Evolutionary conservation across 2,888 invertebrate species (phyloP), one percentile per base, ranked within the genome.

Genomic region (Hirtodrosophila cameraria): DNA sequence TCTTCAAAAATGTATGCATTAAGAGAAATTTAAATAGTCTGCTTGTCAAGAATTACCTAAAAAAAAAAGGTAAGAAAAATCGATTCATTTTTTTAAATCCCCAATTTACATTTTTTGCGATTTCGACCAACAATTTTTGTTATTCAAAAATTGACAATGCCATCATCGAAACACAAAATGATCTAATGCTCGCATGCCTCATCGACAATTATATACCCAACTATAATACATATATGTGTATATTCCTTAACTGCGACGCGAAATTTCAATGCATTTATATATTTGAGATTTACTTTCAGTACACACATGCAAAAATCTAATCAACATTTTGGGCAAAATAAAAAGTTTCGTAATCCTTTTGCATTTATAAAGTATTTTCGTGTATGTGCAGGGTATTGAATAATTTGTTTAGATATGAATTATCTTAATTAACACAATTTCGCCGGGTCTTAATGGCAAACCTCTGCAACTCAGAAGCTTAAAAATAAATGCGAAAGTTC

Each of bases 201-300:
- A 82, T 82, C 82, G 81, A 73, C 75, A 72, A 78, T 78, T 81
- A 78, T 82, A 80, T 31, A 54, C 41, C 33, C 60, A 75, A 65
- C 49, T 63, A 68, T 60, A 45, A n/a, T 43, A 33, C 31, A 46
- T 13, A 46, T 23, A 42, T 69, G 58, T 54, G 53, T 43, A 58
- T 58, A 54, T 78, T 60, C 61, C 73, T 59, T 54, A 64, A 69
- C 63, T 85, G 76, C 80, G 80, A 50, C 79, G 86, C 67, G 65
- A 70, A 73, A 69, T 75, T 52, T 41, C 31, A 57, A 60, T 80
- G 86, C 83, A 85, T 50, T 79, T 70, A 43, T 61, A 43, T 61
- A 81, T 82, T 71, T 65, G 72, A 85, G 79, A 71, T 78, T 82
- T 78, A 62, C 43, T 55, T 64, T 79, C 31, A 45, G 41, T 27